Evolutionary conservation across 2,888 invertebrate genomes (phyloP), one percentile per base, ranked within the genome.

Genomic region (Seira sanloemensis): DNA sequence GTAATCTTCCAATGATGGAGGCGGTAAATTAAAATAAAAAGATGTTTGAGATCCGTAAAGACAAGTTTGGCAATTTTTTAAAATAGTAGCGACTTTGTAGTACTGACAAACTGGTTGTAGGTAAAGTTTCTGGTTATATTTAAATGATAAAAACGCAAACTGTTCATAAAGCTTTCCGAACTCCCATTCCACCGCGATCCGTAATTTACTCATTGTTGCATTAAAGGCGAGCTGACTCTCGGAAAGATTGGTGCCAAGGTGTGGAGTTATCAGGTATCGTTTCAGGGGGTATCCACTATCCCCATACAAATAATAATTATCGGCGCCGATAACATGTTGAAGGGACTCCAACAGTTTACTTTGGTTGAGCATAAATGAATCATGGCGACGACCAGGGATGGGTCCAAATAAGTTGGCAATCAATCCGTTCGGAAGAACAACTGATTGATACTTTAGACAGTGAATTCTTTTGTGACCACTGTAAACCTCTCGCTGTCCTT

Each of bases 391-490:
- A 16, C 77, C 77, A 2, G 37, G 50, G 4, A 54, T 21, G 25
- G 77, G 77, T 18, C 77, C 77, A 54, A 9, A 54, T 2, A 77
- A 4, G 19, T 77, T 77, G 0, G 58, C 77, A 0, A 77, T 26
- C 4, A 77, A 12, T 7, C 77, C 67, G 19, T 54, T 77, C 0
- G 77, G 77, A 9, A 54, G 25, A 5, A 77, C 77, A 2, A 68
- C 7, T 2, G 77, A 77, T 24, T 77, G 77, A 19, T 68, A 77
- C 24, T 77, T 77, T 24, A 77, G 18, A 0, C 24, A 50, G 46
- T 77, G 77, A 2, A 24, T 26, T 12, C 77, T 9, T 26, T 78
- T 78, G 19, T 78, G 78, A 1, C 78, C 78, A 37, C 62, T 72
- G 26, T 58, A 78, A 16, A 2, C 1, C 18, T 71, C 72, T 19